Evolutionary conservation across 2,113 vertebrate genomes (phyloP), one percentile per base, ranked within the genome.

Genomic region (Strix aluco): DNA sequence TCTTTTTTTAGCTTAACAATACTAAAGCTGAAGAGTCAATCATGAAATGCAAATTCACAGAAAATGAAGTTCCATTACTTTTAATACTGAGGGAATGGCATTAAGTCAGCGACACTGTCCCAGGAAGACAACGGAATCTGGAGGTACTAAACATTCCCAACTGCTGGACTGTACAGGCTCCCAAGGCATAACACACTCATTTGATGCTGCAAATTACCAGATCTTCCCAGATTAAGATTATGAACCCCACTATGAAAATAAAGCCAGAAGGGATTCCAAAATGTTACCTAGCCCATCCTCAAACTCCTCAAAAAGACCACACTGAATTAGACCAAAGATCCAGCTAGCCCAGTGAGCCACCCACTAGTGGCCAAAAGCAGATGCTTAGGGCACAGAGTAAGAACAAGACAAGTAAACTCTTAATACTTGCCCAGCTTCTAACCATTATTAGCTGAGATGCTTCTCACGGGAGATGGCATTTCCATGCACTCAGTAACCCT

Each of bases 331-430:
- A 44, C 9, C 40, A 44, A 17, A 44, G 59, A 81, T 30, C 74
- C 61, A 30, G 6, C 32, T 11, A 51, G 47, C 13, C 36, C 14
- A 9, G n/a, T 0, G 5, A 21, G 19, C 47, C 8, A 0, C 16
- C 66, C 61, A 13, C 19, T 17, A 13, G 34, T 14, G 15, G 49
- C 84, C 93, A 36, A 62, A 62, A 62, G 25, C 67, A 74, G 84
- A 14, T n/a, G 15, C 29, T 25, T 12, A 25, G 10, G 44, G 25
- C 34, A 58, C 2, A 23, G 17, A 52, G 25, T 14, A 79, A 79
- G 38, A 62, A 74, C 25, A 42, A 47, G 29, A 49, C 61, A 58
- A 63, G 34, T 40, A 63, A 79, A 46, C 13, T 47, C 54, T n/a
- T 32, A 46, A 26, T 18, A 15, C 55, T 32, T 47, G 27, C 42